Evolutionary conservation across 2,797 vertebrate species (phyloP).

Genomic region (Ispidina picta): DNA sequence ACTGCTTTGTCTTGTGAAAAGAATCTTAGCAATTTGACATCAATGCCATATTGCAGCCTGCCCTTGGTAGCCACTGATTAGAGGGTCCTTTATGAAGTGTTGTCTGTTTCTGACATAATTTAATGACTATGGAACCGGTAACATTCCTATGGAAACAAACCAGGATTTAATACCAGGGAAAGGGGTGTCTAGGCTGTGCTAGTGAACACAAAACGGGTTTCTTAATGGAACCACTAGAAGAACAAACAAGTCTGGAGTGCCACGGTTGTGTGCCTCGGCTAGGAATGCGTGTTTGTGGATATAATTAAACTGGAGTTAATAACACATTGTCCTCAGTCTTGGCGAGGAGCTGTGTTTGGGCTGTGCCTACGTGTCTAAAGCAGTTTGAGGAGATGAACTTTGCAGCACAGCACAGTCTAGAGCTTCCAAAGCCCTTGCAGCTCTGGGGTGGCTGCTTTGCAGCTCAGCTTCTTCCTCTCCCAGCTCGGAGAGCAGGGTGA

Average conservation of each 20-base stretch:
- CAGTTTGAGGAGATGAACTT: slow-evolving; percentile 13
- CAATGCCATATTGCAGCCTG: neutral
- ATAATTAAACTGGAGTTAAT: slow-evolving; percentile 62
- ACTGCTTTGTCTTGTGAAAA: slow-evolving; percentile 20
- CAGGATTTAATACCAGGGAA: neutral
- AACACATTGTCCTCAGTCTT: slow-evolving; percentile 42
- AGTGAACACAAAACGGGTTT: neutral
- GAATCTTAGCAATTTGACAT: neutral
- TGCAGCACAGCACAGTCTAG: neutral
- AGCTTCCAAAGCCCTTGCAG: neutral
- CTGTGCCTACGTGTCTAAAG: slow-evolving; percentile 9
- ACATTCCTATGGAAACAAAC: slow-evolving; percentile 2
- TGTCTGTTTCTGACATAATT: slow-evolving; percentile 15
- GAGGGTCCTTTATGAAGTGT: slow-evolving; percentile 4
- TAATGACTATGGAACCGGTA: neutral
- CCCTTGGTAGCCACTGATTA: slow-evolving; percentile 28
- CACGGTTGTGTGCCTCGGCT: neutral
- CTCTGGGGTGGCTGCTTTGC: neutral
- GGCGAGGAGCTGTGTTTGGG: neutral
- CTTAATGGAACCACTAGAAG: slow-evolving; percentile 10
- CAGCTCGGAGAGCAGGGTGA: neutral
- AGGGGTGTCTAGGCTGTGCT: neutral
- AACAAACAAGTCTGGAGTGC: neutral
- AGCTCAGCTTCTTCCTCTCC: fast-evolving
- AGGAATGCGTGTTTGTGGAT: slow-evolving; percentile 40